A percentile compares a stretch with the other conserved stretches of the same genome.
Evolutionary conservation across 2,797 vertebrate species (phyloP).

Genomic region (Chromis chromis): DNA sequence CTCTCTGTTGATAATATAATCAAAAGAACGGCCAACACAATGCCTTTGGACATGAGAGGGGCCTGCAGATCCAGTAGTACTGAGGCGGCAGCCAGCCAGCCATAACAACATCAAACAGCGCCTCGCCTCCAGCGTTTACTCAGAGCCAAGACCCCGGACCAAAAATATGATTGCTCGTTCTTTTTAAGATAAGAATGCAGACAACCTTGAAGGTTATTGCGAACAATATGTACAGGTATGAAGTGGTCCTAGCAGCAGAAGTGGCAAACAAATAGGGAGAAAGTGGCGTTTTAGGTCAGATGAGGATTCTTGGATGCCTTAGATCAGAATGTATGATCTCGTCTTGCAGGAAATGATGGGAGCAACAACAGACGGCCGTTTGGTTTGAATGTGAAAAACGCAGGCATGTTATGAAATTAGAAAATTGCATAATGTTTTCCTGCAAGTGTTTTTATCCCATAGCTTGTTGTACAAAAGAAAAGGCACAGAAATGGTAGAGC

Average conservation of each 20-base stretch:
- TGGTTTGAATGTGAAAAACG: not conserved
- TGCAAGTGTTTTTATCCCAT: not conserved
- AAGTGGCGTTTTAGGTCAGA: slow-evolving; percentile 32
- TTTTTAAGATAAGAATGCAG: slow-evolving; percentile 74
- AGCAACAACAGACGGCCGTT: not conserved
- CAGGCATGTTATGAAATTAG: not conserved
- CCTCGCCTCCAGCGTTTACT: slow-evolving; percentile 70
- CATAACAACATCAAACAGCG: slow-evolving; percentile 81
- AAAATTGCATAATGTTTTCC: not conserved
- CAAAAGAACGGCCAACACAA: slow-evolving; percentile 70
- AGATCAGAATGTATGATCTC: slow-evolving; percentile 22
- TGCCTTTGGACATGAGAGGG: slow-evolving; percentile 71
- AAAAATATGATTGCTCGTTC: slow-evolving; percentile 64
- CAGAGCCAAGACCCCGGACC: slow-evolving; percentile 65
- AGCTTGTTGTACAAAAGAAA: not conserved
- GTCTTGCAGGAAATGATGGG: slow-evolving; percentile 5
- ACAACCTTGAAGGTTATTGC: slow-evolving; percentile 63
- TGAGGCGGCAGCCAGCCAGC: slow-evolving; percentile 69
- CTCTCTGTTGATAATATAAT: slow-evolving; percentile 73
- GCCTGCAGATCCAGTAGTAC: slow-evolving; percentile 64
- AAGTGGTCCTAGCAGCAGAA: slow-evolving; percentile 26
- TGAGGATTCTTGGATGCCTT: slow-evolving; percentile 12
- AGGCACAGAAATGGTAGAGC: not conserved
- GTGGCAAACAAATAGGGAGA: slow-evolving; percentile 20
- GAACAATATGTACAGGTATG: slow-evolving; percentile 68